A percentile compares a stretch with the other conserved stretches of the same genome.
Evolutionary conservation across 1,140 invertebrate species (phyloP).

Genomic region (Drosophila arizonae): DNA sequence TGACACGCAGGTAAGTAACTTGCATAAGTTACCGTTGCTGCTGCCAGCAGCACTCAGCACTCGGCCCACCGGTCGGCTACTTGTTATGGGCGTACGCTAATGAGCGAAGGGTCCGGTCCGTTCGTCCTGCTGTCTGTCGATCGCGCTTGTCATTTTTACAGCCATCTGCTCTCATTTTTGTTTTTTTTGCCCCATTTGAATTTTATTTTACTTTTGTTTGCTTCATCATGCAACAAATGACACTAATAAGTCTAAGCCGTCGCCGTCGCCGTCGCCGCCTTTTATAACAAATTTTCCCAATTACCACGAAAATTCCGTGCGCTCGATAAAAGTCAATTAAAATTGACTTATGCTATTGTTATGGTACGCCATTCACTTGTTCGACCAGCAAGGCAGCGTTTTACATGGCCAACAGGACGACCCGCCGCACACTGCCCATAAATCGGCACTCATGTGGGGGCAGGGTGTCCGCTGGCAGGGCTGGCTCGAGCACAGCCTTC

Average conservation of each 20-base stretch:
- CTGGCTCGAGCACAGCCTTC: too few relatives aligned
- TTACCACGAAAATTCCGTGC: slow-evolving; percentile 44
- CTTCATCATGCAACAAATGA: slow-evolving; percentile 34
- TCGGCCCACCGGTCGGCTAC: slow-evolving; percentile 23
- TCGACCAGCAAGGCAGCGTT: not conserved
- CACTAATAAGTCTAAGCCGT: slow-evolving; percentile 39
- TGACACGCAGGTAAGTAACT: slow-evolving; percentile 42
- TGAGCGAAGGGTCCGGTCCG: slow-evolving; percentile 14
- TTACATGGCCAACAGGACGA: slow-evolving; percentile 18
- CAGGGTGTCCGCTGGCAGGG: too few relatives aligned
- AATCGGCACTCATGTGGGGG: not conserved
- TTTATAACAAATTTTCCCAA: slow-evolving; percentile 49
- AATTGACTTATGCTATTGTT: slow-evolving; percentile 51
- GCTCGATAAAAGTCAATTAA: slow-evolving; percentile 51
- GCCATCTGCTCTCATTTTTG: not conserved
- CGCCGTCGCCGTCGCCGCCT: not conserved
- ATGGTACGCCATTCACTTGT: slow-evolving; percentile 23
- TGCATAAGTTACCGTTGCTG: slow-evolving; percentile 35
- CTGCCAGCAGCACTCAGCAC: too few relatives aligned
- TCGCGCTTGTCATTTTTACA: slow-evolving; percentile 41
- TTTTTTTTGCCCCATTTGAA: not conserved
- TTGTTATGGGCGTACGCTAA: slow-evolving; percentile 44
- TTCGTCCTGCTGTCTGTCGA: slow-evolving; percentile 10
- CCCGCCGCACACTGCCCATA: slow-evolving; percentile 2
- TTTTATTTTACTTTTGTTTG: not conserved